Conservation (phyloP, 2,797 vertebrate genomes). For the Anas georgica region DNA sequence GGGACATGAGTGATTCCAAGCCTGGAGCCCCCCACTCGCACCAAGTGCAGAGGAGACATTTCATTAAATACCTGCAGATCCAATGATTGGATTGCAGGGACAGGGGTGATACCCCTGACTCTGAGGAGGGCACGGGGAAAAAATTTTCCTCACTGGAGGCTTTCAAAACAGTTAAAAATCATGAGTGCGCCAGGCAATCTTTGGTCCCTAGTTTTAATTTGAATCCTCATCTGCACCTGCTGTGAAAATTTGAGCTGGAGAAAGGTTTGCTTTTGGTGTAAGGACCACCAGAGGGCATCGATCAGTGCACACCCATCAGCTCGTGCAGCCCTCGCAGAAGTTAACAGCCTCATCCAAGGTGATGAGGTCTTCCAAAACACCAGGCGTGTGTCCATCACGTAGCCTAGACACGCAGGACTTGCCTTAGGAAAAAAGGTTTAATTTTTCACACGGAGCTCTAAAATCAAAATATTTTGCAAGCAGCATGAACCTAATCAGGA, state of each 20-base stretch:
- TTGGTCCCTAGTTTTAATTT: background rate
- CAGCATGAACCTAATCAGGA: slow-evolving; percentile 41
- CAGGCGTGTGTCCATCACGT: background rate
- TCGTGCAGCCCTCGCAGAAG: background rate
- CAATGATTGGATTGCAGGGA: accelerated
- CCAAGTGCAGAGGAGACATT: background rate
- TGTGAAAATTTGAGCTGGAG: background rate
- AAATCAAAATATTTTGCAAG: background rate
- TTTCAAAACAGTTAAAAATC: background rate
- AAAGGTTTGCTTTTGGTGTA: background rate
- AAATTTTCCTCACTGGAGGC: background rate
- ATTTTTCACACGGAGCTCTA: background rate
- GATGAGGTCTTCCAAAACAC: background rate
- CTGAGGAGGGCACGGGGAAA: background rate
- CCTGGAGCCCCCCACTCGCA: background rate
- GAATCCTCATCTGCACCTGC: background rate
- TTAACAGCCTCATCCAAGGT: background rate
- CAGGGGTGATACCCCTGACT: background rate
- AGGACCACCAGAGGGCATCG: slow-evolving; percentile 34
- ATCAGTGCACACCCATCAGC: background rate
- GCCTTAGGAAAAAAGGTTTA: background rate
- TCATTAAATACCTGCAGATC: background rate
- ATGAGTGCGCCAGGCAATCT: background rate
- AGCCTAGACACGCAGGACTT: background rate
- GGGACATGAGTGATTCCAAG: background rate